These are phyloP conservation scores for Hestina assimilis DNA, from an alignment of 1,140 invertebrate genomes.

Conservation along the genomic window DNA sequence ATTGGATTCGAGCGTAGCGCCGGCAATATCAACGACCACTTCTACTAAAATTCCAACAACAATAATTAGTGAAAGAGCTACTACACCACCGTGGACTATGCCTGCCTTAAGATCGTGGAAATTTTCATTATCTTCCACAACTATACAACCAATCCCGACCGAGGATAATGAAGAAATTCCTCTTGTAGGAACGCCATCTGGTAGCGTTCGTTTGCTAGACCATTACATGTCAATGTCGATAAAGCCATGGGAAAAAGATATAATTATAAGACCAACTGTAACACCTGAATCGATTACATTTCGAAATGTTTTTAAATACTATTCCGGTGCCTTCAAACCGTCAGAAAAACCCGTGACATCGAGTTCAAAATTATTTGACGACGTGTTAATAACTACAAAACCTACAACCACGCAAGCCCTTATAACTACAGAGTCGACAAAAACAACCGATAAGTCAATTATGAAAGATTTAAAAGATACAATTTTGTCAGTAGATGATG, in stretches of 20 bases:
- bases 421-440: slow-evolving; percentile 41
- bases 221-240: slow-evolving; percentile 56
- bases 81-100: slow-evolving; percentile 60
- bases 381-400: slow-evolving; percentile 62
- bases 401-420: slow-evolving; percentile 40
- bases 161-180: slow-evolving; percentile 47
- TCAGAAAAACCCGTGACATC: slow-evolving; percentile 44
- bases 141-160: slow-evolving; percentile 46
- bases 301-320: slow-evolving; percentile 49
- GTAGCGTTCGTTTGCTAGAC: slow-evolving; percentile 45
- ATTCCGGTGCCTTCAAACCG: slow-evolving; percentile 45
- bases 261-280: slow-evolving; percentile 58
- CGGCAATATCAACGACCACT: slow-evolving; percentile 31
- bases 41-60: slow-evolving; percentile 37
- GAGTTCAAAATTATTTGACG: slow-evolving; percentile 50
- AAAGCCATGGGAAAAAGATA: slow-evolving; percentile 63
- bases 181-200: slow-evolving; percentile 46
- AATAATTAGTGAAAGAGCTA: slow-evolving; percentile 40
- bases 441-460: slow-evolving; percentile 44
- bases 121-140: slow-evolving; percentile 46
- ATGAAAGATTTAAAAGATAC: slow-evolving; percentile 65
- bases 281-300: slow-evolving; percentile 53
- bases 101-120: slow-evolving; percentile 64
- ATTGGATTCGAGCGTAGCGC: slow-evolving; percentile 35
- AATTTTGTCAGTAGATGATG: slow-evolving; percentile 63